A percentile compares a stretch with the other conserved stretches of the same genome.
These are phyloP conservation scores for Arothron firmamentum DNA, from an alignment of 2,113 vertebrate species.

Conservation along the genomic window DNA sequence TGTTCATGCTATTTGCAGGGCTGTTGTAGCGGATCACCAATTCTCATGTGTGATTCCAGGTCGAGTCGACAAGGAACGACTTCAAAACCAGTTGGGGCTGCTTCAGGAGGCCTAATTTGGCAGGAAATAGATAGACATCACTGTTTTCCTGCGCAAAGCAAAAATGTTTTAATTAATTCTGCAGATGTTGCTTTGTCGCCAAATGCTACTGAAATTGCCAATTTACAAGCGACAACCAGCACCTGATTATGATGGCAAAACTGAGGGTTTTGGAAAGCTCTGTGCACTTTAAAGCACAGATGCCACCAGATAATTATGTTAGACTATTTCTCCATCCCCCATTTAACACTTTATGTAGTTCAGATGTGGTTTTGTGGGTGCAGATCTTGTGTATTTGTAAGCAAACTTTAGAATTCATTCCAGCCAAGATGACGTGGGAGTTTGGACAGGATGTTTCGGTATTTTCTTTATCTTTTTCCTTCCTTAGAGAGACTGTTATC, in stretches of 20 bases:
- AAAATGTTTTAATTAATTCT: not conserved
- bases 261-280: not conserved
- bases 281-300: too few species aligned
- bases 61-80: too few species aligned
- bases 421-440: conserved; percentile 5
- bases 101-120: not conserved
- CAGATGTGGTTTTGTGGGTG: too few species aligned
- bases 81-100: too few species aligned
- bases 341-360: too few species aligned
- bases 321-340: too few species aligned
- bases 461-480: conserved; percentile 2
- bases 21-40: too few species aligned
- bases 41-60: too few species aligned
- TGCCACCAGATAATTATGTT: too few species aligned
- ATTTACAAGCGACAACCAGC: not conserved
- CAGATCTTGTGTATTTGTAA: too few species aligned
- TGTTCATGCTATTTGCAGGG: too few species aligned
- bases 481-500: conserved; percentile 11
- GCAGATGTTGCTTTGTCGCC: not conserved
- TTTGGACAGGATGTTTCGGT: not conserved
- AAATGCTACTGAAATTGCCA: not conserved
- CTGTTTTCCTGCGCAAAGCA: not conserved
- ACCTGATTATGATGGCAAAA: not conserved
- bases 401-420: too few species aligned
- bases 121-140: not conserved